phyloP scores from a whole-genome alignment of 2,113 vertebrate species.

The Narcine bancroftii region DNA sequence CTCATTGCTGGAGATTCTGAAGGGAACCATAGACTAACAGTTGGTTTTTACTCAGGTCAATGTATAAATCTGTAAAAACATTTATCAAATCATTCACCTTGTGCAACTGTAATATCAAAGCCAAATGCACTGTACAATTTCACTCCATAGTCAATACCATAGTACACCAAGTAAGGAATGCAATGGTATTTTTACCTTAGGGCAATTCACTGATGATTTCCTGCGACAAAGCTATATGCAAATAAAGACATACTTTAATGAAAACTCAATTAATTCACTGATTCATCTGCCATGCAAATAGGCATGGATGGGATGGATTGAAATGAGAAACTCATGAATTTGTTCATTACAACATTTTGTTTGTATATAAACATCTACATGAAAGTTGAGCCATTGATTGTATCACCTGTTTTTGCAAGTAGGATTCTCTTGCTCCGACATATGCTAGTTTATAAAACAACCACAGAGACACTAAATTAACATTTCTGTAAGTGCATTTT shows the following conservation, averaged over 20 bases:
- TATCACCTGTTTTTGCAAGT: constrained; percentile 1
- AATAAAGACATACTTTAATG: constrained; percentile 66
- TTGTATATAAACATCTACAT: background rate
- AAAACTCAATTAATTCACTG: constrained; percentile 29
- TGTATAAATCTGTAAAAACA: background rate
- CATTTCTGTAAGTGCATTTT: background rate
- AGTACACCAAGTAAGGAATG: background rate
- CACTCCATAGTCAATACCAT: constrained; percentile 6
- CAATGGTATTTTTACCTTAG: constrained; percentile 60
- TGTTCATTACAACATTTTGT: background rate
- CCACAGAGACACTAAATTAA: background rate
- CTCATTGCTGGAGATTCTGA: too few relatives aligned
- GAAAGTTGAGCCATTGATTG: background rate
- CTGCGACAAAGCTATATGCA: constrained; percentile 70
- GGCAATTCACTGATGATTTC: constrained; percentile 69
- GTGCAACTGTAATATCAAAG: background rate
- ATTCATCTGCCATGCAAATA: constrained; percentile 30
- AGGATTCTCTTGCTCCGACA: background rate
- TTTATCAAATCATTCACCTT: background rate
- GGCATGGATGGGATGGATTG: constrained; percentile 26
- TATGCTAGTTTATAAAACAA: background rate
- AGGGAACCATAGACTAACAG: too few relatives aligned
- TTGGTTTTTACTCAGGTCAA: background rate
- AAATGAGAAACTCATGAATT: constrained; percentile 13
- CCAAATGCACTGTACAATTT: background rate